A percentile compares a stretch with the other conserved stretches of the same genome.
Evolutionary conservation across 2,113 vertebrate species (phyloP).

Genomic region (Phoxinus phoxinus): DNA sequence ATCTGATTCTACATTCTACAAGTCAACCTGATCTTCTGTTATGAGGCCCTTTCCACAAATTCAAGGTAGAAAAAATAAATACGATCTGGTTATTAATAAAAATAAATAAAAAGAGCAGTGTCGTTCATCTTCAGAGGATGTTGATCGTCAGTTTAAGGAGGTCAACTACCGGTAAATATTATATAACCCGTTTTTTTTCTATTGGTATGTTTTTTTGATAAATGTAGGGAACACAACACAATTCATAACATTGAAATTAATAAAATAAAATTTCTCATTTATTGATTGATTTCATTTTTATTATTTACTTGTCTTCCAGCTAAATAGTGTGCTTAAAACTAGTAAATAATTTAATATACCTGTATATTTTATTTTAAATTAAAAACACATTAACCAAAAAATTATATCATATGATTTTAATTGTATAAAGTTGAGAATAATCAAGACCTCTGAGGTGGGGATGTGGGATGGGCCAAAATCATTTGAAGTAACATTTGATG

Average conservation of each 20-base stretch:
- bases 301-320: too few relatives aligned
- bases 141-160: not conserved
- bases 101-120: too few relatives aligned
- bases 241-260: not conserved
- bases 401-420: not conserved
- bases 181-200: not conserved
- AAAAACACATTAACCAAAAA: too few relatives aligned
- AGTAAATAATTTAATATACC: too few relatives aligned
- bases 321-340: too few relatives aligned
- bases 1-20: slow-evolving; percentile 17
- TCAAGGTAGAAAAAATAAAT: not conserved
- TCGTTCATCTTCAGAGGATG: not conserved
- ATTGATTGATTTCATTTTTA: not conserved
- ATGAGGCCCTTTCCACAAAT: not conserved
- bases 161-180: not conserved
- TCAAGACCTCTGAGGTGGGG: not conserved
- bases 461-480: not conserved
- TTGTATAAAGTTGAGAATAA: not conserved
- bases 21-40: not conserved
- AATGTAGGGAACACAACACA: not conserved
- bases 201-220: not conserved
- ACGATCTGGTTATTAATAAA: not conserved
- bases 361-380: too few relatives aligned
- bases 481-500: not conserved
- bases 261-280: too few relatives aligned